Evolutionary conservation across 1,140 invertebrate genomes (phyloP).

Genomic region (Ditylenchus dipsaci): DNA sequence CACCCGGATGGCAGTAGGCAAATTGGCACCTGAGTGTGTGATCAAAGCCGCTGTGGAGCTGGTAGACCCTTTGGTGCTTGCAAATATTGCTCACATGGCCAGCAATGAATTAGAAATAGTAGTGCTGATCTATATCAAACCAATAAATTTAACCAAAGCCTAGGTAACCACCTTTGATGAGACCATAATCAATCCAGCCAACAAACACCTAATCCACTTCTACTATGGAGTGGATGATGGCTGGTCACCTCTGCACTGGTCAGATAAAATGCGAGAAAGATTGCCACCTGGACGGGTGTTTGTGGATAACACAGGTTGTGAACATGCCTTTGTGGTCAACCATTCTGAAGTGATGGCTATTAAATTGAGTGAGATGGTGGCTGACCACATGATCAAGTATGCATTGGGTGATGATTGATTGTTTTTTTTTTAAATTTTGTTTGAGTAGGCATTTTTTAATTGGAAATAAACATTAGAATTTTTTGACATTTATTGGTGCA

Average conservation of each 20-base stretch:
- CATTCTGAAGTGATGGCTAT: slow-evolving; percentile 18
- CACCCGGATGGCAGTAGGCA: background rate
- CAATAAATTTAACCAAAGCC: background rate
- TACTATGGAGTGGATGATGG: slow-evolving; percentile 6
- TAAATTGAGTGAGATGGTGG: slow-evolving; percentile 12
- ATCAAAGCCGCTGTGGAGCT: background rate
- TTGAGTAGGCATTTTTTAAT: too few relatives aligned
- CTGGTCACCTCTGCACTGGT: background rate
- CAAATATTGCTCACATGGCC: background rate
- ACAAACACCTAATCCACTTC: background rate
- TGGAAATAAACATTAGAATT: too few relatives aligned
- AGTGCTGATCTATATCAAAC: background rate
- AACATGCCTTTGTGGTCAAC: slow-evolving; percentile 24
- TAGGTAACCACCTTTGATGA: background rate
- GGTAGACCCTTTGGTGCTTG: background rate
- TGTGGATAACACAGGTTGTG: slow-evolving; percentile 18
- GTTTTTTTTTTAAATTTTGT: too few relatives aligned
- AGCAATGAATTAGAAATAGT: slow-evolving; percentile 2
- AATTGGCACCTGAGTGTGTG: slow-evolving; percentile 1
- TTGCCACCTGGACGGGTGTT: slow-evolving; percentile 14
- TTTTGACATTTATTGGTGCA: too few relatives aligned
- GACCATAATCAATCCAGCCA: background rate
- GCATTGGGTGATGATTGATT: background rate
- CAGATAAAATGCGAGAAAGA: background rate
- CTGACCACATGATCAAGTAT: background rate